Evolutionary conservation across 2,888 invertebrate species (phyloP), one percentile per base, ranked within the genome.

Genomic region (Bombylius major): DNA sequence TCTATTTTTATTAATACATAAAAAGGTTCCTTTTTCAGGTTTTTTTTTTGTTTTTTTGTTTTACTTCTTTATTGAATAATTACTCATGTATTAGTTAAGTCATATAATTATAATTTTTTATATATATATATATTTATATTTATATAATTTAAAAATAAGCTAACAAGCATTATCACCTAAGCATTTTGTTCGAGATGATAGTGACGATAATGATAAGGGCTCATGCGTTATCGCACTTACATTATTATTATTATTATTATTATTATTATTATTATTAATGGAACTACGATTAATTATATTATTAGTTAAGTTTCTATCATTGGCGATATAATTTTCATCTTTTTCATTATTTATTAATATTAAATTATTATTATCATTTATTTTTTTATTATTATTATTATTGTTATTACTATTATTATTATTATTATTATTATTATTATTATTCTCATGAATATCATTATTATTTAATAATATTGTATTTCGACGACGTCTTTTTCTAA

Each of bases 401-500:
- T 59, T 59, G 56, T 53, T 54, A 58, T 60, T 58, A 54, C 49
- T 47, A 42, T 55, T 59, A 56, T 49, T 51, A 42, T 47, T 52
- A 56, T 58, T 53, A 55, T 56, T 55, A 9, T 54, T 55, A 54
- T 56, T 58, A 55, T 46, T 60, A 51, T 32, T 56, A 51, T 4
- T 53, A 56, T 1, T 50, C 36, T 14, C 50, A 53, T 23, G 61
- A 56, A 57, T 11, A 11, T 53, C 8, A 31, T n/a, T 14, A 39
- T 31, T 32, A 14, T 47, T 31, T n/a, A 45, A 45, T 23, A 23
- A 23, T 23, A 23, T 23, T 1, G 23, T 23, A 51, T 59, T 51
- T 52, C 67, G 68, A 46, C 72, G 65, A 66, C 87, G 81, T 60
- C 86, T 78, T 60, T 85, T 82, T 70, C 86, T 84, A 59, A 83